Conservation (phyloP, 2,888 invertebrate species). For the Brachypterus glaber region DNA sequence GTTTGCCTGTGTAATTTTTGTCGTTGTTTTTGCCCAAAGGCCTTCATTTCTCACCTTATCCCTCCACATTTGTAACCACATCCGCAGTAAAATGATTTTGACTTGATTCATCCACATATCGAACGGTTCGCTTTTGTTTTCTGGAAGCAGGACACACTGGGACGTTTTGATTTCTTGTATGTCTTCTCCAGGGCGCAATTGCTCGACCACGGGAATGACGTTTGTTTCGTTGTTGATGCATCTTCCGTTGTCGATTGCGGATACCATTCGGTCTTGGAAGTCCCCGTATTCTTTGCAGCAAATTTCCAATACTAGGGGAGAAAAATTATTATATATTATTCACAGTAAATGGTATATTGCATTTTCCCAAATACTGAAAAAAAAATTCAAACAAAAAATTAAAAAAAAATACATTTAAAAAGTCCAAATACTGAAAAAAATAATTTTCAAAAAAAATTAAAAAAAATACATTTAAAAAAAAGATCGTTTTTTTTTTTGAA, state of each 20-base stretch:
- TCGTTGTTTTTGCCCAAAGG: too few species aligned
- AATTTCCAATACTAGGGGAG: constrained; percentile 70
- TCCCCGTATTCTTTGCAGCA: constrained; percentile 72
- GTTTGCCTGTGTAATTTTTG: too few species aligned
- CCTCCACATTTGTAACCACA: constrained; percentile 65
- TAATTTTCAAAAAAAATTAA: too few species aligned
- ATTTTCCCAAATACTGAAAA: too few species aligned
- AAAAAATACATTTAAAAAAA: too few species aligned
- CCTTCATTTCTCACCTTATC: constrained; percentile 57
- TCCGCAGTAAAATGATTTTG: constrained; percentile 53
- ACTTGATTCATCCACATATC: constrained; percentile 54
- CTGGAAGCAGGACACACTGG: background rate
- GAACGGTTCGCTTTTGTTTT: constrained; percentile 8
- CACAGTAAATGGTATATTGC: too few species aligned
- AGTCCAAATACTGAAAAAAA: constrained; percentile 8
- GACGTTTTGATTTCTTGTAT: constrained; percentile 8
- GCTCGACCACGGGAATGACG: constrained; percentile 10
- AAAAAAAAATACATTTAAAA: constrained; percentile 2
- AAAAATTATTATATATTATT: constrained; percentile 4
- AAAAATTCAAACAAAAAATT: too few species aligned
- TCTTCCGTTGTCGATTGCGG: constrained; percentile 57
- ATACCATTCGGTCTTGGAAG: constrained; percentile 58
- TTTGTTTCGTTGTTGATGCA: constrained; percentile 21
- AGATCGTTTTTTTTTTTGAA: too few species aligned
- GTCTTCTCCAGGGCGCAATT: background rate